phyloP scores from a whole-genome alignment of 2,888 invertebrate genomes.

The Drosophila meridionalis region DNA sequence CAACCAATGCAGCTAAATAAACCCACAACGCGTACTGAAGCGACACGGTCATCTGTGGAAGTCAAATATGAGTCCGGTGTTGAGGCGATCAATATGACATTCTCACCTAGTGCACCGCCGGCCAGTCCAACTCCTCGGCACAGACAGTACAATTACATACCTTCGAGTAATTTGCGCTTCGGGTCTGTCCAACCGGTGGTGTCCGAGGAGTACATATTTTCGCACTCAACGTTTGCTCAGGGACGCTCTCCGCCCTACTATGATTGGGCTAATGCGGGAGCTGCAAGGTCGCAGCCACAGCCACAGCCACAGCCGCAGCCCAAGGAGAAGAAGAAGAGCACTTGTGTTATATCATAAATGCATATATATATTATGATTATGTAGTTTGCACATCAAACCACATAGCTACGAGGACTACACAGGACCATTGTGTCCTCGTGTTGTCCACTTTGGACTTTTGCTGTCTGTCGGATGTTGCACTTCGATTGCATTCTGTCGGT shows the following conservation, averaged over 20 bases:
- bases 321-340: conserved; percentile 31
- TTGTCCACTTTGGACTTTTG: conserved; percentile 32
- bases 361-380: conserved; percentile 2
- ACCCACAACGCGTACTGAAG: background rate
- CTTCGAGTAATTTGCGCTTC: conserved; percentile 11
- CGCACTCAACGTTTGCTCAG: conserved; percentile 18
- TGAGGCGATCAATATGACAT: background rate
- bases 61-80: background rate
- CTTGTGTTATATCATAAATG: conserved; percentile 56
- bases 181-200: background rate
- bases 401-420: conserved; percentile 45
- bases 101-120: conserved; percentile 17
- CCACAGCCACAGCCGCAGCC: conserved; percentile 13
- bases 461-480: conserved; percentile 27
- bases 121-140: background rate
- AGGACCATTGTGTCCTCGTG: conserved; percentile 14
- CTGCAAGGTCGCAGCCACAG: background rate
- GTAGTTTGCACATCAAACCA: background rate
- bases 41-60: too few relatives aligned
- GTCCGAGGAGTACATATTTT: conserved; percentile 11
- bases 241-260: conserved; percentile 3
- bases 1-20: background rate
- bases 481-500: background rate
- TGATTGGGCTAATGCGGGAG: background rate
- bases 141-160: conserved; percentile 19